Conservation (phyloP, 2,888 invertebrate genomes). For the Tetanocera ferruginea region DNA sequence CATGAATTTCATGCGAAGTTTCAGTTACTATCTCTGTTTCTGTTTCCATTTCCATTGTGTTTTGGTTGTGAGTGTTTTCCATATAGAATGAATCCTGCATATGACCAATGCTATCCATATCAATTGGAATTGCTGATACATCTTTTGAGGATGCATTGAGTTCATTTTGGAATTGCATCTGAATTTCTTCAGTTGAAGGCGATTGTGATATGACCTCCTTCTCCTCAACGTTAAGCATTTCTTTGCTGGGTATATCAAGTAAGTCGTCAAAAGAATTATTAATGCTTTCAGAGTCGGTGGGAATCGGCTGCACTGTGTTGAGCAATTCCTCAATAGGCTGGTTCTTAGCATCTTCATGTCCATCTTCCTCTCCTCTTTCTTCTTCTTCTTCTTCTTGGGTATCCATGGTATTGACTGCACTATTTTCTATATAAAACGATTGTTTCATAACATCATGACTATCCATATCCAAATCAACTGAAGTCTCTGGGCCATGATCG, state of each 20-base stretch:
- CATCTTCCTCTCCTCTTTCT: constrained; percentile 28
- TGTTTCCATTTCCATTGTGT: not conserved
- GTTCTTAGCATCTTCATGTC: constrained; percentile 15
- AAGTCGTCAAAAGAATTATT: constrained; percentile 47
- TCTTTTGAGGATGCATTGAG: constrained; percentile 46
- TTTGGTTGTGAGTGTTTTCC: constrained; percentile 52
- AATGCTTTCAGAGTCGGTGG: constrained; percentile 52
- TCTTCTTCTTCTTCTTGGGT: constrained; percentile 24
- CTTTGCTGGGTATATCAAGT: constrained; percentile 57
- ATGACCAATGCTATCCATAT: constrained; percentile 44
- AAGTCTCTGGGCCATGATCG: constrained; percentile 62
- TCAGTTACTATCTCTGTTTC: constrained; percentile 28
- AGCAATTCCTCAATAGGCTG: constrained; percentile 62
- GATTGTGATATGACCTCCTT: constrained; percentile 63
- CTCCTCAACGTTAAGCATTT: constrained; percentile 60
- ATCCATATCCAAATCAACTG: constrained; percentile 54
- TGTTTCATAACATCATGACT: constrained; percentile 56
- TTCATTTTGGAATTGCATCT: constrained; percentile 53
- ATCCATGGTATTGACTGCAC: not conserved
- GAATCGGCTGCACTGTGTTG: constrained; percentile 66
- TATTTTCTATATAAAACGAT: constrained; percentile 59
- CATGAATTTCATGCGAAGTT: not conserved
- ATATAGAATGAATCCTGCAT: constrained; percentile 63
- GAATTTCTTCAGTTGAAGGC: constrained; percentile 63
- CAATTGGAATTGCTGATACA: constrained; percentile 46